Conservation (phyloP, 23 tunicate species). For the Styela clava region DNA sequence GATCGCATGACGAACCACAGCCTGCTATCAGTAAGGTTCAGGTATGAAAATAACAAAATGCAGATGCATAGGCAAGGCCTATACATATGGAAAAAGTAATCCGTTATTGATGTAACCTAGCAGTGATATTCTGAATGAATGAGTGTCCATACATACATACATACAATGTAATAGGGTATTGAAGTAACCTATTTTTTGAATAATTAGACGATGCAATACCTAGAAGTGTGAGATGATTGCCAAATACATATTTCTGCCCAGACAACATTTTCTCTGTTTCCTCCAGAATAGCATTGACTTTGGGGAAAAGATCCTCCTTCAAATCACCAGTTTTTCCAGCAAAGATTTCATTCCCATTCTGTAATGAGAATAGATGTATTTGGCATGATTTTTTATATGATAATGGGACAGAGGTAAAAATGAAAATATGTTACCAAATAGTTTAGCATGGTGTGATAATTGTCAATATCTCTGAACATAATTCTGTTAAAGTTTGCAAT, state of each 20-base stretch:
- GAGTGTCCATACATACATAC: too few species aligned
- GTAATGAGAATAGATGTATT: not conserved
- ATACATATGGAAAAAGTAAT: too few species aligned
- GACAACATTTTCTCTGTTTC: not conserved
- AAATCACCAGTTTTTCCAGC: not conserved
- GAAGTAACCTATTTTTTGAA: too few species aligned
- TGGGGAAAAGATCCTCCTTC: conserved; percentile 8
- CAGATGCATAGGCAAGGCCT: too few species aligned
- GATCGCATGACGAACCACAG: too few species aligned
- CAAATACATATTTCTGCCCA: conserved; percentile 2
- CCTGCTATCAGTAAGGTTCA: too few species aligned
- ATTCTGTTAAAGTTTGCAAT: conserved; percentile 9
- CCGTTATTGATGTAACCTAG: too few species aligned
- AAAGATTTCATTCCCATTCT: conserved; percentile 9
- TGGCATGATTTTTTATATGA: too few species aligned
- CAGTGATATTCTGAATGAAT: too few species aligned
- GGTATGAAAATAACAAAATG: too few species aligned
- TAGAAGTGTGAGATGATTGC: conserved; percentile 7
- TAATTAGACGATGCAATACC: conserved; percentile 10
- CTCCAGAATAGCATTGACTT: not conserved
- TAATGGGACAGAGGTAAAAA: not conserved
- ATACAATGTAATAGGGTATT: too few species aligned
- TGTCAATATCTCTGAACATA: conserved; percentile 18
- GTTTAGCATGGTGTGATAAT: not conserved
- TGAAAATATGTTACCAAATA: conserved; percentile 10